Evolutionary conservation across 1,140 invertebrate species (phyloP).

Genomic region (Helicoverpa armigera): DNA sequence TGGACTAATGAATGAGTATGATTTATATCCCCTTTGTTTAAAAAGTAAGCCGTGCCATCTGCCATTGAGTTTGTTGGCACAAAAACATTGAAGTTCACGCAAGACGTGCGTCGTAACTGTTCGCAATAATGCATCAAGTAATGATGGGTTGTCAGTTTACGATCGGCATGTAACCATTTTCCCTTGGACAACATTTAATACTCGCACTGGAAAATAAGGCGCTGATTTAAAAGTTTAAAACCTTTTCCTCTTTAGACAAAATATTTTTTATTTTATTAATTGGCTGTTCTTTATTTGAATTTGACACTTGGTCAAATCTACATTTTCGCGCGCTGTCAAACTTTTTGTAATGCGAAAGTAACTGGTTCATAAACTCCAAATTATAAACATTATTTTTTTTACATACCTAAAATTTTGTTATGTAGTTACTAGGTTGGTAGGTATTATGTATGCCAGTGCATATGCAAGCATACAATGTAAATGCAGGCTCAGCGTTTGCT

Average conservation of each 20-base stretch:
- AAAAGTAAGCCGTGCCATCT: conserved; percentile 5
- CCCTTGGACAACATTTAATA: conserved; percentile 39
- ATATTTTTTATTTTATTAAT: not conserved
- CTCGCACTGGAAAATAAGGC: conserved; percentile 27
- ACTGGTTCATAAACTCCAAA: too few species aligned
- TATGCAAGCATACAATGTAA: conserved; percentile 44
- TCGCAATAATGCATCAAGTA: conserved; percentile 46
- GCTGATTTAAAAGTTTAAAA: conserved; percentile 34
- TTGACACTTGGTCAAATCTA: not conserved
- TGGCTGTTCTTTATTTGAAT: not conserved
- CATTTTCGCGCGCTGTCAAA: not conserved
- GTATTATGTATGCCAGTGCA: conserved; percentile 6
- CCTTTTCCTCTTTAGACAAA: too few species aligned
- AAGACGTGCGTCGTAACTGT: conserved; percentile 34
- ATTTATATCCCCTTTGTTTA: not conserved
- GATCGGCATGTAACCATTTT: conserved; percentile 45
- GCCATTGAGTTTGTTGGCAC: conserved; percentile 20
- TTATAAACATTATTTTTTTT: not conserved
- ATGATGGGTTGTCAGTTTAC: conserved; percentile 48
- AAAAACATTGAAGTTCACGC: conserved; percentile 40
- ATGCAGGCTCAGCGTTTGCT: conserved; percentile 20
- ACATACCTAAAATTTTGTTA: not conserved
- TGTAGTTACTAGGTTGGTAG: not conserved
- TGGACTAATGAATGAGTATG: not conserved
- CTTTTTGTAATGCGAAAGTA: too few species aligned